Conservation (phyloP, 2,113 vertebrate species). For the Pionites leucogaster region DNA sequence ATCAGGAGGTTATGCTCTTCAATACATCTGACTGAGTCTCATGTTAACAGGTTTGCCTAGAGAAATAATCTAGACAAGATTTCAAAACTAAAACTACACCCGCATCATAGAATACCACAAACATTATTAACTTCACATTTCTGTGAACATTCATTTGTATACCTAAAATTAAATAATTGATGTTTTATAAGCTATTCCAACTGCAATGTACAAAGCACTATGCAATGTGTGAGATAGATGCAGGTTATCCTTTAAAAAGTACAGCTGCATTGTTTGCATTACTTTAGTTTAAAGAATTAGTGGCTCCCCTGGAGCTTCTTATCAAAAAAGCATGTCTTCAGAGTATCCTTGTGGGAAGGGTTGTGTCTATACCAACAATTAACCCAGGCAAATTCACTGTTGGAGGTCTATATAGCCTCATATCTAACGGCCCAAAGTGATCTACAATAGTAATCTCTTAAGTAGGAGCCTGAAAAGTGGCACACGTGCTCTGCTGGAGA, state of each 20-base stretch:
- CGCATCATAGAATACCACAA: background rate
- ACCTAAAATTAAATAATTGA: background rate
- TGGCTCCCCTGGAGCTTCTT: background rate
- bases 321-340: background rate
- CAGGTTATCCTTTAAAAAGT: background rate
- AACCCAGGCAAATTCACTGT: background rate
- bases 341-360: background rate
- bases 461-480: background rate
- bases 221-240: background rate
- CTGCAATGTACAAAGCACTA: background rate
- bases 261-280: background rate
- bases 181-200: background rate
- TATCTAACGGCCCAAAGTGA: background rate
- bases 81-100: background rate
- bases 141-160: background rate
- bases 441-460: background rate
- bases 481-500: slow-evolving; percentile 41
- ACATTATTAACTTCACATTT: background rate
- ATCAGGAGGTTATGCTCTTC: background rate
- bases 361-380: background rate
- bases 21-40: background rate
- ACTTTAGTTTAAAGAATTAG: background rate
- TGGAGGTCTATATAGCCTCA: background rate
- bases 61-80: background rate
- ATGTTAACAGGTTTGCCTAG: background rate